Percentiles rank a stretch among this genome's conserved stretches.
Conservation (phyloP, 2,113 vertebrate species). For the Salvelinus fontinalis region DNA sequence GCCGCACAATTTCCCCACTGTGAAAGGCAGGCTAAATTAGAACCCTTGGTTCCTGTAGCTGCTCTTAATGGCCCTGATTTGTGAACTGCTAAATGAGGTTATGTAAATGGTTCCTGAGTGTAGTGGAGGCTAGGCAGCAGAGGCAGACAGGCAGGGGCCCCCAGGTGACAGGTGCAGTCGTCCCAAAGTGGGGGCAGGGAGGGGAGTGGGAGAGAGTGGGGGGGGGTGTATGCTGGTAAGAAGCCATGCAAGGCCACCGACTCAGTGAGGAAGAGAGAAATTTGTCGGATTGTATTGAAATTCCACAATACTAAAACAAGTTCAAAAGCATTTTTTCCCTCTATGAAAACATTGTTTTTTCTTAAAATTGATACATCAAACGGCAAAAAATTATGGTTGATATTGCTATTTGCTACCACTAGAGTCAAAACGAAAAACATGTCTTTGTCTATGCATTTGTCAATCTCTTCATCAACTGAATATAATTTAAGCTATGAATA, state of each 20-base stretch:
- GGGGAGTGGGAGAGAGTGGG: conserved; percentile 24
- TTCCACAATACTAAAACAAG: background rate
- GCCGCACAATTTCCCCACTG: conserved; percentile 99
- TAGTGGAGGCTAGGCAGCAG: conserved; percentile 52
- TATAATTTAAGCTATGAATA: background rate
- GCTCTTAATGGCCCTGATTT: conserved; percentile 99
- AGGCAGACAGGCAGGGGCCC: conserved; percentile 78
- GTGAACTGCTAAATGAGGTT: conserved; percentile 99
- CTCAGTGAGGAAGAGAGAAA: conserved; percentile 24
- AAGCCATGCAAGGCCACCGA: conserved; percentile 23
- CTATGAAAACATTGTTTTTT: too few species aligned
- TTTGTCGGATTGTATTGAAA: conserved; percentile 1
- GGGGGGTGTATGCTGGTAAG: conserved; percentile 19
- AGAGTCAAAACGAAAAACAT: background rate
- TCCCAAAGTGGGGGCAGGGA: conserved; percentile 74
- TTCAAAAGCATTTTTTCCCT: too few species aligned
- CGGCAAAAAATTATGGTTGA: background rate
- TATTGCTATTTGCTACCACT: background rate
- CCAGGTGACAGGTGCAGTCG: conserved; percentile 99
- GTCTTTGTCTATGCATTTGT: background rate
- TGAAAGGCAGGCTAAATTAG: conserved; percentile 99
- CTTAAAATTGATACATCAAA: background rate
- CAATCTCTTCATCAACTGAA: background rate
- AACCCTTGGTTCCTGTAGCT: conserved; percentile 99
- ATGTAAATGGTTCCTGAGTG: conserved; percentile 99